Evolutionary conservation across 2,113 vertebrate genomes (phyloP), one percentile per base, ranked within the genome.

Genomic region (Rhizomys pruinosus): DNA sequence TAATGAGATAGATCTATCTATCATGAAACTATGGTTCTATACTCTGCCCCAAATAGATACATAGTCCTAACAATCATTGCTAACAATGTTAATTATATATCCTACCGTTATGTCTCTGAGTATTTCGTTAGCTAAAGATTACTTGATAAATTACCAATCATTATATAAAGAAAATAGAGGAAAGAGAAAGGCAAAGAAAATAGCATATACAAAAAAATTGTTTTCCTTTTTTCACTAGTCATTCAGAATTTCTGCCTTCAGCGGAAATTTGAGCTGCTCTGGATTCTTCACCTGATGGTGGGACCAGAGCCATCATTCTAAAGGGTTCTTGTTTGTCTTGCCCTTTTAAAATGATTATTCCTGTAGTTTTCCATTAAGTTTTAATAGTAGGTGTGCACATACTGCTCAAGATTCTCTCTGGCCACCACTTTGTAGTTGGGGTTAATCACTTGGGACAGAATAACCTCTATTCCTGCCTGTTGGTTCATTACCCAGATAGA

Each of bases 71-170:
- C 17, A 20, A 1, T 76, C 15, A 25, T 80, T 66, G 23, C 25
- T 90, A 2, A 8, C 22, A 85, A 0, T 93, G 37, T 76, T 80
- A 73, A 63, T 76, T 76, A 84, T 32, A 44, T 69, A 64, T 39
- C 64, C 16, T 29, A 73, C 89, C 44, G 59, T 59, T 80, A 12
- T 94, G 64, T 78, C 52, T 92, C 47, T 78, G 44, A 47, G 27
- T 91, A 85, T 82, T 86, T 34, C 86, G 8, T 88, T 64, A 76
- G 66, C 79, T 47, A 69, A 74, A 74, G 72, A 27, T 74, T 74
- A 74, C n/a, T 42, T 81, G 86, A 37, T 37, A 86, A 82, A 85
- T 5, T 72, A 81, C 9, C 42, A 76, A 42, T 10, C 52, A 89
- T 4, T 59, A 63, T 90, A 34, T 92, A 47, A 84, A 79, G 27